A percentile compares a stretch with the other conserved stretches of the same genome.
Evolutionary conservation across 2,888 invertebrate species (phyloP).

Genomic region (Cerastis rubricosa): DNA sequence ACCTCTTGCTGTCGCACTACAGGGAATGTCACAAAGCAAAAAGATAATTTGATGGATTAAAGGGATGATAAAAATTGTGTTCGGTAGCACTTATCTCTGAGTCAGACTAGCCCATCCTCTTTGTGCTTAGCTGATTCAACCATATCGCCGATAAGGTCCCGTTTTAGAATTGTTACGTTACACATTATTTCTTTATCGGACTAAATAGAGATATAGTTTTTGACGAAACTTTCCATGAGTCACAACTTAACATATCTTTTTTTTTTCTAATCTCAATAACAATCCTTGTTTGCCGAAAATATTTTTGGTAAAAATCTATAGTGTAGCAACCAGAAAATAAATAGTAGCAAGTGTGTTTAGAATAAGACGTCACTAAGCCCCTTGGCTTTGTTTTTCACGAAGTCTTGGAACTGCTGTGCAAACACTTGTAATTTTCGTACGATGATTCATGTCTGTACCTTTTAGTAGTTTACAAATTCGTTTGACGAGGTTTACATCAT

Average conservation of each 20-base stretch:
- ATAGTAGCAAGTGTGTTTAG: conserved; percentile 11
- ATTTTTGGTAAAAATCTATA: conserved; percentile 10
- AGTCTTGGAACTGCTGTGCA: conserved; percentile 57
- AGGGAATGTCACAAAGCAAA: not conserved
- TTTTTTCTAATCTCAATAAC: not conserved
- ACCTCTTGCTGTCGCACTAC: not conserved
- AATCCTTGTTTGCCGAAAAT: not conserved
- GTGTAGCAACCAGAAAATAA: conserved; percentile 19
- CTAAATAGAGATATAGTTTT: conserved; percentile 3
- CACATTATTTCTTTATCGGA: conserved; percentile 23
- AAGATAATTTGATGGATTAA: not conserved
- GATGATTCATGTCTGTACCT: conserved; percentile 67
- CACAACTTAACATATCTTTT: not conserved
- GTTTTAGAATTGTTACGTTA: not conserved
- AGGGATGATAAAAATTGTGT: not conserved
- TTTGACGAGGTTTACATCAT: conserved; percentile 67
- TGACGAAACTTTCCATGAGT: conserved; percentile 2
- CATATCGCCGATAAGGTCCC: conserved; percentile 33
- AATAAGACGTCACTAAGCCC: conserved; percentile 15
- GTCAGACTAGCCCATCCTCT: conserved; percentile 42
- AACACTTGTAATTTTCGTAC: conserved; percentile 61
- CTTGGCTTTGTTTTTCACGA: conserved; percentile 50
- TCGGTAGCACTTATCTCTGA: conserved; percentile 41
- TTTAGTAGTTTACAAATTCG: conserved; percentile 60
- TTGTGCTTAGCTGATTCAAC: conserved; percentile 40